Base-by-base conservation (phyloP, 1,140 invertebrate genomes). In the Drosophila repleta region DNA sequence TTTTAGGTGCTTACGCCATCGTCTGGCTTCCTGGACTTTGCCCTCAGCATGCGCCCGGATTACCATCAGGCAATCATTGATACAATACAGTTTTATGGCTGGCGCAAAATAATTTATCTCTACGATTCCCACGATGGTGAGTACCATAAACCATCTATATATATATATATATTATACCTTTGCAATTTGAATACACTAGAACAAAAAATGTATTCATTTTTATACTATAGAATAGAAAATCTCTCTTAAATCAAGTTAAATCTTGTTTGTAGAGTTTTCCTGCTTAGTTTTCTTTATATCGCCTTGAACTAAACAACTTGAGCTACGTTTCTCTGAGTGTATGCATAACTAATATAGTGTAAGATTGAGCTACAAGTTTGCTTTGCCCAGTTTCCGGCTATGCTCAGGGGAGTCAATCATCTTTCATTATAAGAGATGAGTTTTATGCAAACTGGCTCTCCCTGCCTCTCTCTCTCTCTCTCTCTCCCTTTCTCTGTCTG, bases 61-160 rank as follows among this genome's bases (percentile, higher is more conserved):
- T 98, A 98, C 92, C 97, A 98, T 92, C 95, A 95, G 79, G 97
- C 97, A 39, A 96, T 99, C 83, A 96, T 98, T 75, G 97, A 98
- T 93, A 96, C 97, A 20, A 97, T 99, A 74, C 93, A 95, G 70
- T 96, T 97, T 92, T 98, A 98, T 91, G 95, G 95, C 46, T 99
- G 98, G 97, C 95, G 95, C 75, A 96, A 96, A 90, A 96, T 99
- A 82, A 97, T 98, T 90, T 99, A 98, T 93, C 94, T 99, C 63
- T 99, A 98, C 91, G 97, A 98, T 92, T 98, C 97, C 5, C 96
- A 98, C 90, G 97, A 98, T 92, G 97, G 98, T 98, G 93, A 96
- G 96, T 95, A 89, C 32, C 49, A 52, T 55, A 55, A 18, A 43
- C 43, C 43, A 45, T 51, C 55, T 66, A 48, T 51, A 60, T 66